phyloP scores from a whole-genome alignment of 1,140 invertebrate genomes.

The Metopolophium dirhodum region DNA sequence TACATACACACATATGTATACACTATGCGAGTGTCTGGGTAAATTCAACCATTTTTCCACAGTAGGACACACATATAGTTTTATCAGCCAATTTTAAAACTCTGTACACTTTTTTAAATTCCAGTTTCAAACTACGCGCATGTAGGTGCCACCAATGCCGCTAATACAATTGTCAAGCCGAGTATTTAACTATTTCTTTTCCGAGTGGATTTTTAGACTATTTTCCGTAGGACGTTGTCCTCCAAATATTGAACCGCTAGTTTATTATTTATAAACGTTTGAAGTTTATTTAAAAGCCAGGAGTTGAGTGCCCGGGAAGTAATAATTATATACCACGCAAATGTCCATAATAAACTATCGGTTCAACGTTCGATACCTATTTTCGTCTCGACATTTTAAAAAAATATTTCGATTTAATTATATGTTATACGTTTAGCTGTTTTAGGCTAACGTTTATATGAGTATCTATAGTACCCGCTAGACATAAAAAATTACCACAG shows the following conservation, averaged over 20 bases:
- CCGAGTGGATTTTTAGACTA: neutral
- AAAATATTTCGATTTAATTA: neutral
- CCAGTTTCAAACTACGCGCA: neutral
- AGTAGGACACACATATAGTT: neutral
- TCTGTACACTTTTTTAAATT: neutral
- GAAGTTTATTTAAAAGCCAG: neutral
- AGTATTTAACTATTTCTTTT: neutral
- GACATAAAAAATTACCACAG: neutral
- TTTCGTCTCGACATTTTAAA: neutral
- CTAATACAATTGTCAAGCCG: too few relatives aligned
- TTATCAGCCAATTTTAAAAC: neutral
- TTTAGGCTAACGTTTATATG: too few relatives aligned
- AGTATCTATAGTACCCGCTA: too few relatives aligned
- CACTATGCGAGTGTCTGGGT: neutral
- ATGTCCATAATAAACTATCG: neutral
- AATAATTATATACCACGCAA: neutral
- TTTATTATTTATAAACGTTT: constrained; percentile 6
- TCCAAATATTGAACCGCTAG: neutral
- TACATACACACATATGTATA: neutral
- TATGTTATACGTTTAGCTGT: neutral
- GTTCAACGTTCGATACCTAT: neutral
- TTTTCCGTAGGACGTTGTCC: neutral
- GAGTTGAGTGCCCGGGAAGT: neutral
- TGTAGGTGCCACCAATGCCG: neutral
- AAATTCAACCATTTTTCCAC: neutral